phyloP scores from a whole-genome alignment of 2,797 vertebrate species.

The Sebastes miniatus region DNA sequence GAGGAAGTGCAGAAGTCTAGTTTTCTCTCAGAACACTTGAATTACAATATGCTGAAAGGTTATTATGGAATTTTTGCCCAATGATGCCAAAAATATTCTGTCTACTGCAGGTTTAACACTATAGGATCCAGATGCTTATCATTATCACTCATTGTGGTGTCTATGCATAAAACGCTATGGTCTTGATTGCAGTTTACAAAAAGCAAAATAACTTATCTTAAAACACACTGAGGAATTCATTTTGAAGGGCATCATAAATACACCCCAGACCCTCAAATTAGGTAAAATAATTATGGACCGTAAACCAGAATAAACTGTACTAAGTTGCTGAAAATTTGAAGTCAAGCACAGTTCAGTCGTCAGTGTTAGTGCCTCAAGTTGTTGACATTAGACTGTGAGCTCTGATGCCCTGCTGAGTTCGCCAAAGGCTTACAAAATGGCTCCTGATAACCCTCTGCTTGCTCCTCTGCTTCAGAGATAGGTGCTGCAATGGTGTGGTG shows the following conservation, averaged over 20 bases:
- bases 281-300: not conserved
- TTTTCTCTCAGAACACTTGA: too few relatives aligned
- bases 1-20: too few relatives aligned
- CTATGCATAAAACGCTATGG: not conserved
- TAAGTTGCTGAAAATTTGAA: not conserved
- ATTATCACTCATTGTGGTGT: not conserved
- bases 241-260: not conserved
- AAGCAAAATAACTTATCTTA: not conserved
- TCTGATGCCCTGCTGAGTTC: constrained; percentile 12
- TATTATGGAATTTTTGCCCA: too few relatives aligned
- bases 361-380: constrained; percentile 7
- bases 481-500: constrained; percentile 4
- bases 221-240: not conserved
- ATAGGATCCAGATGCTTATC: not conserved
- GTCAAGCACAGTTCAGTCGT: not conserved
- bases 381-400: constrained; percentile 7
- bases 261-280: not conserved
- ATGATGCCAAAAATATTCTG: too few relatives aligned
- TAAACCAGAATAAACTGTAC: not conserved
- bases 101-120: too few relatives aligned
- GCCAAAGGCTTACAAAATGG: constrained; percentile 37
- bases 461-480: constrained; percentile 16
- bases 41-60: too few relatives aligned
- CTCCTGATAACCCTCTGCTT: constrained; percentile 32
- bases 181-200: not conserved